These are phyloP conservation scores for Clarias gariepinus DNA, from an alignment of 2,113 vertebrate species.

Conservation along the genomic window DNA sequence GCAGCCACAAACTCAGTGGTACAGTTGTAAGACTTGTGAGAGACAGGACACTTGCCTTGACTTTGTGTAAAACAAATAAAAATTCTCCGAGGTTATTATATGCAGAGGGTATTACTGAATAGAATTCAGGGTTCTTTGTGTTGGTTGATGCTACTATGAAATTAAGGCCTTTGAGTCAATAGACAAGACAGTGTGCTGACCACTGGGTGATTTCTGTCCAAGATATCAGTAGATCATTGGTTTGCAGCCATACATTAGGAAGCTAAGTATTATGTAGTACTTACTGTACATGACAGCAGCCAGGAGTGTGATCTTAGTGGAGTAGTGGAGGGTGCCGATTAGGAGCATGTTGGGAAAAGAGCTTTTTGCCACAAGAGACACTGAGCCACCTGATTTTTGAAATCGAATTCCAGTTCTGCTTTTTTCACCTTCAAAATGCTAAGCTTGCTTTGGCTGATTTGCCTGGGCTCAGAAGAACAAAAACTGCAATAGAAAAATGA, in stretches of 20 bases:
- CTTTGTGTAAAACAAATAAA: too few species aligned
- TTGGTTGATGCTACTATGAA: not conserved
- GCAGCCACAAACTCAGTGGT: too few species aligned
- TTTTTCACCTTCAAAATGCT: too few species aligned
- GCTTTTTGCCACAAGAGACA: not conserved
- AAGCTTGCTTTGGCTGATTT: too few species aligned
- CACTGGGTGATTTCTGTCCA: not conserved
- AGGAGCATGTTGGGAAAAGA: not conserved
- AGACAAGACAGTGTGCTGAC: not conserved
- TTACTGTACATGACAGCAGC: not conserved
- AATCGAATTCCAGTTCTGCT: too few species aligned
- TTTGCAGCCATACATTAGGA: not conserved
- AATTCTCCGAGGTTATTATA: not conserved
- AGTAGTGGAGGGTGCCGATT: not conserved
- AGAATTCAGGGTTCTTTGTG: too few species aligned
- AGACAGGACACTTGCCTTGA: too few species aligned
- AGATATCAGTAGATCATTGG: not conserved
- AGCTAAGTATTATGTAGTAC: not conserved
- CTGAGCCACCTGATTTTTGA: not conserved
- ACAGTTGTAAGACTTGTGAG: too few species aligned
- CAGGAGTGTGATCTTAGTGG: not conserved
- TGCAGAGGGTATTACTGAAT: not conserved
- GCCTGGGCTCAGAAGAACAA: too few species aligned
- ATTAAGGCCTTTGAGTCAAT: not conserved
- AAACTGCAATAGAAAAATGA: too few species aligned